These are phyloP conservation scores for Bimastos eiseni DNA, from an alignment of 2,888 invertebrate species.

Conservation along the genomic window DNA sequence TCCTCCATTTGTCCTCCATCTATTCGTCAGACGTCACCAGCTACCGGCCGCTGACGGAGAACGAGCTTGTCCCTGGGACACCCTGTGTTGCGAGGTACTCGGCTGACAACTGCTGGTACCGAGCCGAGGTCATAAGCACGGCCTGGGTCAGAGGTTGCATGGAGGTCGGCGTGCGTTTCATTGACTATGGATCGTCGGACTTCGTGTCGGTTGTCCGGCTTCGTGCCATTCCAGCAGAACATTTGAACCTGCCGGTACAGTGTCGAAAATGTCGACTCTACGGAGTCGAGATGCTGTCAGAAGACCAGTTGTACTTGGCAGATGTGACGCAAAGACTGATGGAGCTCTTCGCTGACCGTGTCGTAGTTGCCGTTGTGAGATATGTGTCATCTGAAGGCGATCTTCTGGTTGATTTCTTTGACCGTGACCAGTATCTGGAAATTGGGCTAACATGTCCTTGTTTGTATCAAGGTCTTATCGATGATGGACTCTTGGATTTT, in stretches of 20 bases:
- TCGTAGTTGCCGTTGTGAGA: neutral
- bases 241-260: neutral
- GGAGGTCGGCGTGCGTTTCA: conserved; percentile 18
- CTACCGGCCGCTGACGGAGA: neutral
- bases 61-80: neutral
- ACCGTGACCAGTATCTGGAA: neutral
- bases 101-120: conserved; percentile 15
- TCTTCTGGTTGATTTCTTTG: neutral
- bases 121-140: neutral
- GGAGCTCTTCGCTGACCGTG: neutral
- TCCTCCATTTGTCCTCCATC: neutral
- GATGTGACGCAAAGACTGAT: neutral
- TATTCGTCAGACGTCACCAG: neutral
- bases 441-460: neutral
- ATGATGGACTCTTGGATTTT: neutral
- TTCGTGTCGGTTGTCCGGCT: neutral
- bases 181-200: conserved; percentile 13
- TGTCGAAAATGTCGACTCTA: neutral
- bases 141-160: neutral
- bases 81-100: conserved; percentile 17
- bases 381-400: neutral
- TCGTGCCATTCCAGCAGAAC: neutral
- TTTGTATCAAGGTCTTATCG: conserved; percentile 13
- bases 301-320: neutral
- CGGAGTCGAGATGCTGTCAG: neutral